phyloP scores from a whole-genome alignment of 2,888 invertebrate species.

The Idaea straminata region DNA sequence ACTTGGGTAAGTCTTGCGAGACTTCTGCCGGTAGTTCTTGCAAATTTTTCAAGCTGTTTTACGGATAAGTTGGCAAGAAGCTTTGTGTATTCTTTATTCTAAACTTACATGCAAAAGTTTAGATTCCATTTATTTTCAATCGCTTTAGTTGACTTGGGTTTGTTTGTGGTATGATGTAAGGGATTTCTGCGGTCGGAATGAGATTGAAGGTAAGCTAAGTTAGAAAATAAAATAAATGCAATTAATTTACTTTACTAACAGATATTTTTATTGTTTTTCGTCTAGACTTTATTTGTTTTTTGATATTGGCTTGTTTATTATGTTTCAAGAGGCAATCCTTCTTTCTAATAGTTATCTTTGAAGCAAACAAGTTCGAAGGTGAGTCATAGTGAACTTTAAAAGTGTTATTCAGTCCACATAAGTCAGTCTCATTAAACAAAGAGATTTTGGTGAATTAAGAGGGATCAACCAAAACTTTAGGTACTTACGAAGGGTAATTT shows the following conservation, averaged over 20 bases:
- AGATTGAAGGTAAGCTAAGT: background rate
- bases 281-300: background rate
- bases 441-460: too few species aligned
- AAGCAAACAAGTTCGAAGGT: background rate
- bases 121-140: background rate
- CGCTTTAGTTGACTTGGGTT: background rate
- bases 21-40: conserved; percentile 15
- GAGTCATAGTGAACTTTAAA: too few species aligned
- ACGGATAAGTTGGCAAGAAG: conserved; percentile 27
- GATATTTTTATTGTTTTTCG: background rate
- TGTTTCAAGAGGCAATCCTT: background rate
- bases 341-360: background rate
- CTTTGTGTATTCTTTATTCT: conserved; percentile 19
- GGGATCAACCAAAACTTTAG: too few species aligned
- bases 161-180: background rate
- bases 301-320: background rate
- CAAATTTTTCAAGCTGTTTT: conserved; percentile 29
- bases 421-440: too few species aligned
- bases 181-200: background rate
- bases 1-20: background rate
- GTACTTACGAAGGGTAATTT: too few species aligned
- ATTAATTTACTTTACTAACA: background rate
- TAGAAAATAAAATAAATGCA: background rate
- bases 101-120: background rate
- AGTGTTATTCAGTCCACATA: too few species aligned